Evolutionary conservation across 2,113 vertebrate genomes (phyloP).

Genomic region (Addax nasomaculatus): DNA sequence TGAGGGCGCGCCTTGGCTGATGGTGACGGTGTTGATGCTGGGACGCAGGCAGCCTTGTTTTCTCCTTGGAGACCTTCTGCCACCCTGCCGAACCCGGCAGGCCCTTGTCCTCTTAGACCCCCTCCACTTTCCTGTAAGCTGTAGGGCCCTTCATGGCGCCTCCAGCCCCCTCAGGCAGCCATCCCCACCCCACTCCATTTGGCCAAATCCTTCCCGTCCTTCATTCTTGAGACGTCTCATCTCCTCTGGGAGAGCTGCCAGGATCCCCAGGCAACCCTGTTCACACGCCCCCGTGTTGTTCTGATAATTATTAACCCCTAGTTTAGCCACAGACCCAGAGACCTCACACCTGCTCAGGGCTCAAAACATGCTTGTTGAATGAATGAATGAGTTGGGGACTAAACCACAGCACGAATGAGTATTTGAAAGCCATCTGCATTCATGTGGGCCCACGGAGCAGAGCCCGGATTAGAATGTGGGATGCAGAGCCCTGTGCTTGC

Average conservation of each 20-base stretch:
- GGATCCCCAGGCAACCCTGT: not conserved
- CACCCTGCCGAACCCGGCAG: fast-evolving
- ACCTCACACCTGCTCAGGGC: not conserved
- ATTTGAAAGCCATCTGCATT: not conserved
- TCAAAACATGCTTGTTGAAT: not conserved
- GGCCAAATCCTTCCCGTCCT: not conserved
- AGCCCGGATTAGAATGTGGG: fast-evolving
- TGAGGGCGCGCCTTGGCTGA: not conserved
- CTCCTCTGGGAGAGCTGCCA: not conserved
- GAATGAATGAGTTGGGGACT: not conserved
- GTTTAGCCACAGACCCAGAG: not conserved
- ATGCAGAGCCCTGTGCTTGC: too few relatives aligned
- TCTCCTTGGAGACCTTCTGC: not conserved
- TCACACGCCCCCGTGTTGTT: not conserved
- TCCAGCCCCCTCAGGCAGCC: too few relatives aligned
- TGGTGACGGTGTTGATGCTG: not conserved
- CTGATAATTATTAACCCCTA: not conserved
- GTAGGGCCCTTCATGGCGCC: too few relatives aligned
- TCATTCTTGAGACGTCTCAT: not conserved
- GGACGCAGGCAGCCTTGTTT: not conserved
- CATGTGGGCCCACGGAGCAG: not conserved
- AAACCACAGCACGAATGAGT: not conserved
- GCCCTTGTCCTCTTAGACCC: not conserved
- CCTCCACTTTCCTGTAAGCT: not conserved
- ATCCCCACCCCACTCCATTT: not conserved